phyloP scores from a whole-genome alignment of 2,888 invertebrate species.

The Erebia epiphron region DNA sequence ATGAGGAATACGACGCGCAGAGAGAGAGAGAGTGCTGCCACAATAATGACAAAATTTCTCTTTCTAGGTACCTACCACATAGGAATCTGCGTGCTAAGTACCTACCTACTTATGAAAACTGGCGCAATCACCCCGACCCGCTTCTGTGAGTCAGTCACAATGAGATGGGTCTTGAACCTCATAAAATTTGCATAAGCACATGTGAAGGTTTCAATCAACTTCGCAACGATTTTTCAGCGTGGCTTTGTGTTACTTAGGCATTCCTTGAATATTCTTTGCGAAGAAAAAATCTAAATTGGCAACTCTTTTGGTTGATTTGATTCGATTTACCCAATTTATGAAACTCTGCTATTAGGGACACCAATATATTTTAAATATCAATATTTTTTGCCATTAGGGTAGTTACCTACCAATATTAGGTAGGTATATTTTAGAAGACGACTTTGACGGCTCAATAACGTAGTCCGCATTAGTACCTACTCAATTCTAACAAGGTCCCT shows the following conservation, averaged over 20 bases:
- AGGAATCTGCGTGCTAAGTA: background rate
- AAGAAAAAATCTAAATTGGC: conserved; percentile 28
- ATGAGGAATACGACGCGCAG: too few relatives aligned
- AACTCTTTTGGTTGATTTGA: conserved; percentile 26
- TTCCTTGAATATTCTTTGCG: conserved; percentile 29
- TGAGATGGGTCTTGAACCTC: conserved; percentile 37
- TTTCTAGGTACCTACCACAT: too few relatives aligned
- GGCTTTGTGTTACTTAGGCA: conserved; percentile 35
- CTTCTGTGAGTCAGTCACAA: conserved; percentile 30
- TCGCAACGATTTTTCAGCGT: conserved; percentile 35
- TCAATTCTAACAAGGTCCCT: too few relatives aligned
- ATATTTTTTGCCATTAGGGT: background rate
- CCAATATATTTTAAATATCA: background rate
- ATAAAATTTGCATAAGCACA: conserved; percentile 42
- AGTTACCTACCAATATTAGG: background rate
- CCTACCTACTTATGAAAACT: conserved; percentile 13
- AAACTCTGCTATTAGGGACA: conserved; percentile 17
- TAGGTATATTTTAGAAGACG: too few relatives aligned
- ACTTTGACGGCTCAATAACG: too few relatives aligned
- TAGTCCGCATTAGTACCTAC: too few relatives aligned
- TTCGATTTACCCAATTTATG: conserved; percentile 19
- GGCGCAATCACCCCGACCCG: conserved; percentile 27
- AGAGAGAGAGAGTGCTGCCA: too few relatives aligned
- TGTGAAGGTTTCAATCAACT: conserved; percentile 42
- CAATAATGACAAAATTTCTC: too few relatives aligned